These are phyloP conservation scores for Ispidina lecontei DNA, from an alignment of 2,797 vertebrate species.

Conservation along the genomic window DNA sequence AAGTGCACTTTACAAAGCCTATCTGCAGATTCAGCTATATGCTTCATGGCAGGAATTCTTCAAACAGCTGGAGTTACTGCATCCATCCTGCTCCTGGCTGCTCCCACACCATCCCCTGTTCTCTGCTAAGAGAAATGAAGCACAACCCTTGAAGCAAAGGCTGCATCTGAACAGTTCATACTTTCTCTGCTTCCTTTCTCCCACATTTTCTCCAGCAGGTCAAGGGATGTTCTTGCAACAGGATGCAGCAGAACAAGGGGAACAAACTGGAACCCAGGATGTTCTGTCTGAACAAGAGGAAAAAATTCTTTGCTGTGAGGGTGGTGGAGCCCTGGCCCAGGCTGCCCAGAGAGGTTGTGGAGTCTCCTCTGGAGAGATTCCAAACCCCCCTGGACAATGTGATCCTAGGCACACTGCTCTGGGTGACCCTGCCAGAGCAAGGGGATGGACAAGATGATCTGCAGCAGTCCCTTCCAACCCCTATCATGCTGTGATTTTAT, in stretches of 20 bases:
- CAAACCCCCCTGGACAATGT: not conserved
- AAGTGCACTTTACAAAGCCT: slow-evolving; percentile 28
- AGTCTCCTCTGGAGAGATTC: not conserved
- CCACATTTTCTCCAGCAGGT: not conserved
- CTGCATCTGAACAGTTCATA: not conserved
- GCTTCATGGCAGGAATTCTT: slow-evolving; percentile 32
- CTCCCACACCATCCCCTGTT: not conserved
- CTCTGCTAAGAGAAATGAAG: not conserved
- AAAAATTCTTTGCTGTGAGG: not conserved
- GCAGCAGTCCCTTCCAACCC: not conserved
- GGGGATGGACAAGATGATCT: not conserved
- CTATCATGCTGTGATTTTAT: not conserved
- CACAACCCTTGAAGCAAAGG: not conserved
- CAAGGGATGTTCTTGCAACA: not conserved
- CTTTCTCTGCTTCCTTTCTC: not conserved
- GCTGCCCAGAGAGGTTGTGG: no score
- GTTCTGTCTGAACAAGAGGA: not conserved
- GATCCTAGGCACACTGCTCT: not conserved
- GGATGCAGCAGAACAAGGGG: not conserved
- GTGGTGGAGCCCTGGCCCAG: no score
- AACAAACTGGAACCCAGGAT: not conserved
- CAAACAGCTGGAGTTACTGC: not conserved
- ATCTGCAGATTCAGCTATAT: not conserved
- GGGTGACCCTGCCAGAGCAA: not conserved
- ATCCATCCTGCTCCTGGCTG: not conserved